Evolutionary conservation across 2,888 invertebrate genomes (phyloP).

Genomic region (Octonoba sinensis): DNA sequence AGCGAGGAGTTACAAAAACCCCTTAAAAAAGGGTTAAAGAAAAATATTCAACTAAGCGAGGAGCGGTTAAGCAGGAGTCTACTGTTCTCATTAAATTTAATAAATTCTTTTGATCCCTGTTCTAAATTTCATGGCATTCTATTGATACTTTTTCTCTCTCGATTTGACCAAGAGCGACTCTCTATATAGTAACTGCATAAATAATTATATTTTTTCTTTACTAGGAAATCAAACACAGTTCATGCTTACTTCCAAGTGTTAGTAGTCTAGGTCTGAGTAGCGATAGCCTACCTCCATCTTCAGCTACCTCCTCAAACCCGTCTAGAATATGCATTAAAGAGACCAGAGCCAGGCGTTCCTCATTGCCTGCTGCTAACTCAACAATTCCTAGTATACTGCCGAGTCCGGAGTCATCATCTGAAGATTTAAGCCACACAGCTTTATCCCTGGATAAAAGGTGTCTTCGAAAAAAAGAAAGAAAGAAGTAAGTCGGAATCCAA

Average conservation of each 20-base stretch:
- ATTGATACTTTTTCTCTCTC: no score
- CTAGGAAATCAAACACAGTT: slow-evolving; percentile 27
- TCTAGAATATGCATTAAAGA: slow-evolving; percentile 38
- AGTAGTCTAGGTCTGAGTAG: slow-evolving; percentile 49
- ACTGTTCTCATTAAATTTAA: no score
- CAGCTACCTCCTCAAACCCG: slow-evolving; percentile 20
- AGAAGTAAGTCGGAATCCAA: slow-evolving; percentile 12
- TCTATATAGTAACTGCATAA: no score
- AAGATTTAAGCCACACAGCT: slow-evolving; percentile 12
- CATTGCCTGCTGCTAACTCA: slow-evolving; percentile 49
- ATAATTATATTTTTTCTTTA: slow-evolving; percentile 6
- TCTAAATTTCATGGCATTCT: no score
- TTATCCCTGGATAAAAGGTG: slow-evolving; percentile 21
- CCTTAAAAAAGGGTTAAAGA: no score
- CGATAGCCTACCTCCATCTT: slow-evolving; percentile 48
- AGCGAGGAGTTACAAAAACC: no score
- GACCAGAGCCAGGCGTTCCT: slow-evolving; percentile 41
- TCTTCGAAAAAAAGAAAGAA: slow-evolving; percentile 26
- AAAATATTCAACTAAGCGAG: no score
- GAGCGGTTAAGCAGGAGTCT: no score
- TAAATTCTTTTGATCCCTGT: no score
- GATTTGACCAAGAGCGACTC: no score
- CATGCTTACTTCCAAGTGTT: slow-evolving; percentile 29
- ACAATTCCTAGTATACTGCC: slow-evolving; percentile 21
- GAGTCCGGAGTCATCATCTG: slow-evolving; percentile 35